These are phyloP conservation scores for Craterocephalus amniculus DNA, from an alignment of 2,797 vertebrate genomes.

Conservation along the genomic window DNA sequence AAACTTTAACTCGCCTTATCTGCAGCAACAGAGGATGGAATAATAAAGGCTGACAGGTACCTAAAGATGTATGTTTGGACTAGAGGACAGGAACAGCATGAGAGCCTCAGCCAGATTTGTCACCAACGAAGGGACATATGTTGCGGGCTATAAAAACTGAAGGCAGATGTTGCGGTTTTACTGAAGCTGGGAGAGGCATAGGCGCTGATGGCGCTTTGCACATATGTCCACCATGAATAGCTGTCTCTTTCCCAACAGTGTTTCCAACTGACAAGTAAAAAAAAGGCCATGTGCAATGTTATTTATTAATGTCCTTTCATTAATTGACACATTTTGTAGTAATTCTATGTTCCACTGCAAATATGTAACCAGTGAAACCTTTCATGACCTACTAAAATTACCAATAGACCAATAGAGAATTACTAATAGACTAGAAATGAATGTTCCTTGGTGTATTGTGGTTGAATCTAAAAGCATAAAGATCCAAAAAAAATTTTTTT, in stretches of 20 bases:
- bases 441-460: conserved; percentile 2
- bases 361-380: not conserved
- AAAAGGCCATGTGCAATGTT: conserved; percentile 35
- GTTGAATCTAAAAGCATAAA: conserved; percentile 1
- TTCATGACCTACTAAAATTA: not conserved
- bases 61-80: conserved; percentile 85
- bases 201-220: conserved; percentile 70
- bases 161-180: conserved; percentile 86
- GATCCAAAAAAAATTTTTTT: not conserved
- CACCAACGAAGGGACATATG: conserved; percentile 80
- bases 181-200: conserved; percentile 75
- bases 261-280: conserved; percentile 40
- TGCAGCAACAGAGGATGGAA: conserved; percentile 78
- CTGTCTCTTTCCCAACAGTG: conserved; percentile 66
- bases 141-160: conserved; percentile 83
- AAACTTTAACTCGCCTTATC: conserved; percentile 87
- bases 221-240: conserved; percentile 78
- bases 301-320: conserved; percentile 12
- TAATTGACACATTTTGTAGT: not conserved
- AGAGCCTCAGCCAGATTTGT: conserved; percentile 79
- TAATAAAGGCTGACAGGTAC: conserved; percentile 85
- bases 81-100: conserved; percentile 82
- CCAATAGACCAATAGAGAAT: too few relatives aligned
- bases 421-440: conserved; percentile 6
- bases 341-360: not conserved